phyloP scores from a whole-genome alignment of 2,797 vertebrate species.

The Linurgus olivaceus region DNA sequence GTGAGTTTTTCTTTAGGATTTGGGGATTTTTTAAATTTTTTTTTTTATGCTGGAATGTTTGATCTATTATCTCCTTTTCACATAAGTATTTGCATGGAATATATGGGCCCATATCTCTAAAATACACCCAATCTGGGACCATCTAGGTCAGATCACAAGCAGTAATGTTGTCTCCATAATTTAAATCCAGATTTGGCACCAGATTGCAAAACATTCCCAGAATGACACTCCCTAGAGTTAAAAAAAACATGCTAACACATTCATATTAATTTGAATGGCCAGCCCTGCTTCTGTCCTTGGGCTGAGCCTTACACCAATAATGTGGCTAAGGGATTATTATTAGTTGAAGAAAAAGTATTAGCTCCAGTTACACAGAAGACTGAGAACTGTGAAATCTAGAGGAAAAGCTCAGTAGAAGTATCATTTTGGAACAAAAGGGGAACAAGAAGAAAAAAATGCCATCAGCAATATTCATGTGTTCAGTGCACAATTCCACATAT shows the following conservation, averaged over 20 bases:
- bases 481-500: background rate
- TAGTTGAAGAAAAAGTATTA: background rate
- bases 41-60: background rate
- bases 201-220: background rate
- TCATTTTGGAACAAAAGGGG: background rate
- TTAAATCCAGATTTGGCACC: background rate
- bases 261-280: background rate
- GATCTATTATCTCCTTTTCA: background rate
- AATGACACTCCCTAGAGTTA: background rate
- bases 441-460: background rate
- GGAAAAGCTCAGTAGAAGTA: background rate
- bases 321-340: background rate
- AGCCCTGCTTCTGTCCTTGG: background rate
- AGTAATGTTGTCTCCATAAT: background rate
- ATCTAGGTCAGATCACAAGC: background rate
- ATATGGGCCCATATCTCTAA: background rate
- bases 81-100: background rate
- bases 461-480: background rate
- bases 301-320: background rate
- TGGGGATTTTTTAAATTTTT: background rate
- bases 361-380: background rate
- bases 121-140: background rate
- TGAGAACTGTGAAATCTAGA: background rate
- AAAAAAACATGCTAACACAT: background rate
- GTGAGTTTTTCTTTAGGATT: background rate